Percentiles rank a stretch among this genome's conserved stretches.
These are phyloP conservation scores for Nasonia longicornis DNA, from an alignment of 1,140 invertebrate genomes.

Conservation along the genomic window DNA sequence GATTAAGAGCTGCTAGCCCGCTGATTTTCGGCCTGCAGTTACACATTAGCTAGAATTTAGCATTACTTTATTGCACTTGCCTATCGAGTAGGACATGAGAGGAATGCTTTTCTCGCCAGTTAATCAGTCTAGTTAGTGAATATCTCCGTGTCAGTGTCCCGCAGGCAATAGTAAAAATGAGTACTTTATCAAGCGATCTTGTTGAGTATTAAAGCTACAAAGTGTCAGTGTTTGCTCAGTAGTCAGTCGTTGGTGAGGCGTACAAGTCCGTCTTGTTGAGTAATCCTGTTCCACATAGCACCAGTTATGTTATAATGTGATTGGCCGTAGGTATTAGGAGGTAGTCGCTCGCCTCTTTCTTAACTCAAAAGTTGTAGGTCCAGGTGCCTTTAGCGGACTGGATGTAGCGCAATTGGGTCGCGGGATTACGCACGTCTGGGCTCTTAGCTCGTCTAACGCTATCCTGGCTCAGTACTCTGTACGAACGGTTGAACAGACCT, in stretches of 20 bases:
- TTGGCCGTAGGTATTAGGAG: not conserved
- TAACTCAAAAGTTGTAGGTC: constrained; percentile 63
- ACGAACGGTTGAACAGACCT: constrained; percentile 50
- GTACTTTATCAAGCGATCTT: constrained; percentile 10
- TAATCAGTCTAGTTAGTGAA: constrained; percentile 37
- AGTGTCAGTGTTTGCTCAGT: not conserved
- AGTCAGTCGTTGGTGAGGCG: not conserved
- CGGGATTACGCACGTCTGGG: constrained; percentile 52
- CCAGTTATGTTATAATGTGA: not conserved
- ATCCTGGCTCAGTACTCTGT: constrained; percentile 56
- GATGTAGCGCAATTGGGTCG: constrained; percentile 59
- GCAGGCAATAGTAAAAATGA: constrained; percentile 3
- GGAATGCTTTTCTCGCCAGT: constrained; percentile 21
- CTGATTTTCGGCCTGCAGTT: not conserved
- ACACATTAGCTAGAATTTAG: constrained; percentile 15
- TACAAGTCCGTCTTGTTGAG: not conserved
- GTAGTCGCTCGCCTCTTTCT: not conserved
- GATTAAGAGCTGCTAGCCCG: constrained; percentile 2
- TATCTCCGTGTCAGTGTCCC: not conserved
- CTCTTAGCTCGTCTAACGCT: constrained; percentile 53
- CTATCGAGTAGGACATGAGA: constrained; percentile 11
- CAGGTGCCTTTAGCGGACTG: constrained; percentile 65
- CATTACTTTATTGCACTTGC: constrained; percentile 38
- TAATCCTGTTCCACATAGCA: not conserved
- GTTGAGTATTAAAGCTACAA: constrained; percentile 27